Conservation (phyloP, 2,113 vertebrate genomes). For the Girardinichthys multiradiatus region DNA sequence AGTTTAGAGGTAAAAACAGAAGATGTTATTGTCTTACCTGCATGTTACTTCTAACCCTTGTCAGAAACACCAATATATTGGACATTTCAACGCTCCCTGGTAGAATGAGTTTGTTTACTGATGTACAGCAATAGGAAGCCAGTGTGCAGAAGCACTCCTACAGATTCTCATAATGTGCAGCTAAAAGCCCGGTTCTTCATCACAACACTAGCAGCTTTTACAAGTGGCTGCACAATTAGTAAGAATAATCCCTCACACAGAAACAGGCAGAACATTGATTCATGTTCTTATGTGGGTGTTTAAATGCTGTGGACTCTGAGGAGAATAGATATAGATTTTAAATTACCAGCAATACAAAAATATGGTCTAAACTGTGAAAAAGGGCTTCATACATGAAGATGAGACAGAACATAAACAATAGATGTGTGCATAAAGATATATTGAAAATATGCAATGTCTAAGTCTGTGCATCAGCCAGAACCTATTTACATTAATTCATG, state of each 20-base stretch:
- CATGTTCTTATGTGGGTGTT: conserved; percentile 12
- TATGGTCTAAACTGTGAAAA: not conserved
- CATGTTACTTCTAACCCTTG: conserved; percentile 9
- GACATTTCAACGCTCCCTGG: conserved; percentile 12
- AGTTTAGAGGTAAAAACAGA: not conserved
- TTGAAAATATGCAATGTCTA: not conserved
- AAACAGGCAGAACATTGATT: conserved; percentile 6
- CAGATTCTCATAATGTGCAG: conserved; percentile 37
- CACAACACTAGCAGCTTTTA: conserved; percentile 20
- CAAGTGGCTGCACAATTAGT: conserved; percentile 34
- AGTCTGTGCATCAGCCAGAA: not conserved
- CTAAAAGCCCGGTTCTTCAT: conserved; percentile 49
- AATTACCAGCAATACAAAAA: not conserved
- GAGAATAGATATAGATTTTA: not conserved
- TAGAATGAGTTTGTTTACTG: conserved; percentile 13
- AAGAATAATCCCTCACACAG: conserved; percentile 18
- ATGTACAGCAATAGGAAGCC: conserved; percentile 27
- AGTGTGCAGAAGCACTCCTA: conserved; percentile 35
- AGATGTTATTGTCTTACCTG: conserved; percentile 1
- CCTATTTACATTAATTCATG: conserved; percentile 1
- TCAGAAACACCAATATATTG: not conserved
- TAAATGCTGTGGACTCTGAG: conserved; percentile 1
- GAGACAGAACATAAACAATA: not conserved
- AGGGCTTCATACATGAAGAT: not conserved
- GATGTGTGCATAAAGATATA: not conserved